A percentile compares a stretch with the other conserved stretches of the same genome.
These are phyloP conservation scores for Forbesichthys agassizii DNA, from an alignment of 2,113 vertebrate genomes.

Conservation along the genomic window DNA sequence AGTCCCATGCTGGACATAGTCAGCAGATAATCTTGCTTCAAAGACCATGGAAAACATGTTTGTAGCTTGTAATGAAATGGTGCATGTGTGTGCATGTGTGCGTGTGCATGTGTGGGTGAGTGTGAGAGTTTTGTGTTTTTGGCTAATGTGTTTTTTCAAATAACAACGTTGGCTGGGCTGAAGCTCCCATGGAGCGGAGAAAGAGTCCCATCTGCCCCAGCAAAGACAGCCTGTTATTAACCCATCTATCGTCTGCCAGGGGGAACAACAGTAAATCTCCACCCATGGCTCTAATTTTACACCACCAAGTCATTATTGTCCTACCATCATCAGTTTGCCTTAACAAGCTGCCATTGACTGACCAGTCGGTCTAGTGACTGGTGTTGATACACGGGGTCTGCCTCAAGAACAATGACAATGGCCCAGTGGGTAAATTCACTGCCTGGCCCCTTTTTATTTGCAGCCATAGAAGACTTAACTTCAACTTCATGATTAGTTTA, in stretches of 20 bases:
- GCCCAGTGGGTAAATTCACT: background rate
- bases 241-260: conserved; percentile 51
- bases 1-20: conserved; percentile 51
- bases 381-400: conserved; percentile 3
- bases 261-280: conserved; percentile 49
- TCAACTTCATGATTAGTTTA: background rate
- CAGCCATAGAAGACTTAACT: conserved; percentile 21
- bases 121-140: conserved; percentile 35
- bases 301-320: conserved; percentile 40
- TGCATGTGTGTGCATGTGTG: conserved; percentile 12
- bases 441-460: conserved; percentile 13
- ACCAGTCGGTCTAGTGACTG: conserved; percentile 22
- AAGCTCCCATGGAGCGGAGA: conserved; percentile 32
- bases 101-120: conserved; percentile 18
- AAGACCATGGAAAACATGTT: conserved; percentile 50
- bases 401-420: background rate
- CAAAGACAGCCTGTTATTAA: conserved; percentile 66
- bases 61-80: conserved; percentile 10
- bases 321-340: conserved; percentile 44
- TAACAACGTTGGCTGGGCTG: conserved; percentile 42
- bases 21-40: conserved; percentile 59
- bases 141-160: conserved; percentile 20
- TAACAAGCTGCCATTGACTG: conserved; percentile 52
- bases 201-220: conserved; percentile 63
- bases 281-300: conserved; percentile 38